Evolutionary conservation across 2,113 vertebrate genomes (phyloP).

Genomic region (Parus major): DNA sequence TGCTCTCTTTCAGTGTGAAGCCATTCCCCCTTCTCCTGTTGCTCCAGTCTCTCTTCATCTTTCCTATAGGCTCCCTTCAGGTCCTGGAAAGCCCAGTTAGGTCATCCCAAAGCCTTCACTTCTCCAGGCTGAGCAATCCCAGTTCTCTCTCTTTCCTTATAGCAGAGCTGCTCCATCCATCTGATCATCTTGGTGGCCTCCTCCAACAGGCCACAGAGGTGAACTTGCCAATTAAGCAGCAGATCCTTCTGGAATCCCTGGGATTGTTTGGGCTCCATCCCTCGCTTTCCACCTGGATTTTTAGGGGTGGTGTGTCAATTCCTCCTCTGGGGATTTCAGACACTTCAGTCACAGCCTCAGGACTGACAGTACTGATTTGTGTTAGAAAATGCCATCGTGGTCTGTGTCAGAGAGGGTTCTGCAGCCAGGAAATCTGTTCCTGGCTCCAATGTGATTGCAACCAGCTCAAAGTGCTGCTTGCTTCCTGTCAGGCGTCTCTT

Average conservation of each 20-base stretch:
- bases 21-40: not conserved
- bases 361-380: not conserved
- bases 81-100: not conserved
- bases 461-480: not conserved
- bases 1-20: not conserved
- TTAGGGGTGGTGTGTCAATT: not conserved
- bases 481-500: not conserved
- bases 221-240: not conserved
- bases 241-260: not conserved
- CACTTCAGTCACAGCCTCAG: not conserved
- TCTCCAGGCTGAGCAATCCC: not conserved
- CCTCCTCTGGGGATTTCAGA: not conserved
- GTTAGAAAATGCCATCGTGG: not conserved
- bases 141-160: not conserved
- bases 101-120: not conserved
- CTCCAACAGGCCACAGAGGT: not conserved
- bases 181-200: not conserved
- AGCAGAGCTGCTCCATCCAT: not conserved
- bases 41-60: not conserved
- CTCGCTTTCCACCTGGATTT: not conserved
- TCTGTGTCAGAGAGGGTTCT: not conserved
- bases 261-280: not conserved
- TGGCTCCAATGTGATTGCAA: not conserved
- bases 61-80: not conserved
- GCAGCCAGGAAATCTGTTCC: not conserved